Evolutionary conservation across 2,888 invertebrate genomes (phyloP), one percentile per base, ranked within the genome.

Genomic region (Asteroscopus sphinx): DNA sequence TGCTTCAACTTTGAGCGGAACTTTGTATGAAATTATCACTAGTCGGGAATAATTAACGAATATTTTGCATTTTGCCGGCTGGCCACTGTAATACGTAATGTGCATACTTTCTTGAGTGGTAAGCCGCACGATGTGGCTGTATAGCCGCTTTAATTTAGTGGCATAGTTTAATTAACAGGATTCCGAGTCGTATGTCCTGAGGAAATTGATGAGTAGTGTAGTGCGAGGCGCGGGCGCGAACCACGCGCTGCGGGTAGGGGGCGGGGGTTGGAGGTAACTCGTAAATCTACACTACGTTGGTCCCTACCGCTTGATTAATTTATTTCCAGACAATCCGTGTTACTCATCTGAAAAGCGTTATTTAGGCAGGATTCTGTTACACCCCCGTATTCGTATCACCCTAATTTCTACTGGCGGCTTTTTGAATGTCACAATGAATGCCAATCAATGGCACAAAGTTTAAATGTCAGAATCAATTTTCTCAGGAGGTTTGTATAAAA

Each of bases 201-300:
- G 85, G 84, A 88, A 92, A 92, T 92, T 91, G 90, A 92, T 93
- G 92, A 91, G 88, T 87, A 86, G 90, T 89, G 87, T 91, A 82
- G 84, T 80, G 81, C 49, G 77, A 77, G 68, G 47, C 26, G 51
- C 42, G 37, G 26, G 12, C 28, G 26, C 40, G 64, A 42, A 53
- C 44, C 39, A 48, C 51, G 59, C 47, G 61, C 53, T 52, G 60
- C 51, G 54, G 45, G 54, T n/a, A n/a, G 68, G 67, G 72, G 21
- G 64, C 46, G 67, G n/a, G 46, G 45, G 45, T 30, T 16, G 37
- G 73, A 72, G 83, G 81, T 79, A 81, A 80, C 85, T 88, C 88
- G 89, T 91, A 91, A 91, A 90, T 91, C 88, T 88, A 84, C 80
- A 80, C 82, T 84, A 84, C 87, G 85, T 82, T 82, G 83, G 84